Conservation (phyloP, 2,888 invertebrate species). For the Cheilosia vulpina region DNA sequence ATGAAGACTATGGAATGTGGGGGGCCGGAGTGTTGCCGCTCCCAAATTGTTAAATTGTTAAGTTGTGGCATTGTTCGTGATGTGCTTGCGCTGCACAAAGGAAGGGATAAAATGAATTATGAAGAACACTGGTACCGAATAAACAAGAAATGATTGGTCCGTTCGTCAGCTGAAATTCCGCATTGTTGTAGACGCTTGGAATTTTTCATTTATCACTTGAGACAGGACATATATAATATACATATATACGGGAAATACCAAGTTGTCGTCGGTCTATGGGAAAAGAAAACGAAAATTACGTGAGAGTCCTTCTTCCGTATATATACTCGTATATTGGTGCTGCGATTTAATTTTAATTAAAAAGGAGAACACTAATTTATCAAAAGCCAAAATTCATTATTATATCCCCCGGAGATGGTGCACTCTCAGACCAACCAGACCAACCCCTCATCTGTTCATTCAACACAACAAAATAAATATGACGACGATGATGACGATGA, state of each 20-base stretch:
- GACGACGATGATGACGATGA: slow-evolving; percentile 11
- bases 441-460: slow-evolving; percentile 48
- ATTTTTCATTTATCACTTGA: slow-evolving; percentile 71
- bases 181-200: slow-evolving; percentile 34
- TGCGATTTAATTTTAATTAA: slow-evolving; percentile 73
- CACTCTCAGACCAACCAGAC: too few species aligned
- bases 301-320: neutral
- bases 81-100: slow-evolving; percentile 47
- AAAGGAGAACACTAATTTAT: slow-evolving; percentile 73
- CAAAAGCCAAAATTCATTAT: slow-evolving; percentile 71
- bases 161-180: slow-evolving; percentile 58
- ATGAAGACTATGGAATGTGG: slow-evolving; percentile 8
- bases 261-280: slow-evolving; percentile 4
- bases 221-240: too few species aligned
- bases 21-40: slow-evolving; percentile 3
- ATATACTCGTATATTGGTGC: slow-evolving; percentile 18
- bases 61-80: slow-evolving; percentile 41
- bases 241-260: slow-evolving; percentile 40
- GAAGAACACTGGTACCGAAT: slow-evolving; percentile 58
- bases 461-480: slow-evolving; percentile 12
- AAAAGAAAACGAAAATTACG: slow-evolving; percentile 21
- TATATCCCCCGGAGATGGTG: slow-evolving; percentile 28
- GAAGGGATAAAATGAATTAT: slow-evolving; percentile 66
- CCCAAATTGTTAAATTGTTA: neutral
- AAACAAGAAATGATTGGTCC: slow-evolving; percentile 58